Conservation (phyloP, 2,113 vertebrate species). For the Labeo rohita region DNA sequence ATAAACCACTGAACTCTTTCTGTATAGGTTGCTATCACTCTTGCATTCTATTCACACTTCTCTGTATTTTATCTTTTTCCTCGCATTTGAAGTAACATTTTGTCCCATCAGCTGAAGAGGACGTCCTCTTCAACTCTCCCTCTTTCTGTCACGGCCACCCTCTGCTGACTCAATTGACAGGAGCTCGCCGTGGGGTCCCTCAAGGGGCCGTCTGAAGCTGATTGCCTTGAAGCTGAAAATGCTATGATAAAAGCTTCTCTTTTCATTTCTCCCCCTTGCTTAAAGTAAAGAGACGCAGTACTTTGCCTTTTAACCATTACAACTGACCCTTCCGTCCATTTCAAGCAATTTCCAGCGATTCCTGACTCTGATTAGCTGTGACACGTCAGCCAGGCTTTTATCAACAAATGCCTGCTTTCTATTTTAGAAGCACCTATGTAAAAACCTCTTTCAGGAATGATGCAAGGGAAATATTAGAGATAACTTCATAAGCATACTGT, state of each 20-base stretch:
- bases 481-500: not conserved
- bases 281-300: not conserved
- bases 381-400: constrained; percentile 20
- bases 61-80: not conserved
- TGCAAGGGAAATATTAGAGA: not conserved
- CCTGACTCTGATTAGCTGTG: constrained; percentile 61
- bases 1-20: not conserved
- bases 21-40: not conserved
- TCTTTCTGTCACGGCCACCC: constrained; percentile 21
- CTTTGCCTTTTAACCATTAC: constrained; percentile 27
- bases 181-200: constrained; percentile 24
- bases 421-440: not conserved
- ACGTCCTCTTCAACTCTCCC: constrained; percentile 8
- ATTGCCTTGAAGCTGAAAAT: constrained; percentile 51
- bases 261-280: not conserved
- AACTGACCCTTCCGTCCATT: constrained; percentile 37
- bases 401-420: not conserved
- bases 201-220: constrained; percentile 40
- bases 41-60: not conserved
- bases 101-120: constrained; percentile 7
- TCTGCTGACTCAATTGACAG: constrained; percentile 48
- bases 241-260: constrained; percentile 45
- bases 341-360: not conserved
- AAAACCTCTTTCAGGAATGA: not conserved
- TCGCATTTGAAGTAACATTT: constrained; percentile 23